These are phyloP conservation scores for Prostheceraeus crozeri DNA, from an alignment of 2,888 invertebrate species.

Conservation along the genomic window DNA sequence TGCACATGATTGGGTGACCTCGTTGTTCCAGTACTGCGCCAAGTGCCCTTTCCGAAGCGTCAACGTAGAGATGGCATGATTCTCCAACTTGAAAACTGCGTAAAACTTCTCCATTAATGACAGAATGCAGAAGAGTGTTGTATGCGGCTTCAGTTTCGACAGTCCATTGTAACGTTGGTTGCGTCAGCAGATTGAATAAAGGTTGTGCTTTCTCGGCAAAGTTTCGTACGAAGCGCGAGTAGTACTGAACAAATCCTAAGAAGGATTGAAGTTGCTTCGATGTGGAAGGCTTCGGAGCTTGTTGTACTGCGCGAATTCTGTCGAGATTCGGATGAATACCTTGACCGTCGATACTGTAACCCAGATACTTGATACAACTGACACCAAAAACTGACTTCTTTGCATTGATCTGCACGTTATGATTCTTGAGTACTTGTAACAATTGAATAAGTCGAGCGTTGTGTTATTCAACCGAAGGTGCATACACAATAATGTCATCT, in stretches of 20 bases:
- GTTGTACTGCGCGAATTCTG: constrained; percentile 13
- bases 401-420: constrained; percentile 9
- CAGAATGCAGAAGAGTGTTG: not conserved
- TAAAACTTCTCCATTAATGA: constrained; percentile 1
- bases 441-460: not conserved
- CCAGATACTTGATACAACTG: not conserved
- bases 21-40: constrained; percentile 19
- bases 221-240: constrained; percentile 5
- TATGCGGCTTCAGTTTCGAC: not conserved
- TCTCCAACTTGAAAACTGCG: not conserved
- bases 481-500: constrained; percentile 17
- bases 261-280: not conserved
- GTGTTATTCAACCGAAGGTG: not conserved
- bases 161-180: not conserved
- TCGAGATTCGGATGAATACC: constrained; percentile 13
- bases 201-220: constrained; percentile 4
- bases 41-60: constrained; percentile 2
- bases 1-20: constrained; percentile 19
- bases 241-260: constrained; percentile 7
- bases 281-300: constrained; percentile 4
- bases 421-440: constrained; percentile 1
- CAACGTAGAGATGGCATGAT: not conserved
- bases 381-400: not conserved
- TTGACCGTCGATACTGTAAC: not conserved
- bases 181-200: constrained; percentile 1